A percentile compares a stretch with the other conserved stretches of the same genome.
These are phyloP conservation scores for Gymnosoma rotundatum DNA, from an alignment of 2,888 invertebrate genomes.

Conservation along the genomic window DNA sequence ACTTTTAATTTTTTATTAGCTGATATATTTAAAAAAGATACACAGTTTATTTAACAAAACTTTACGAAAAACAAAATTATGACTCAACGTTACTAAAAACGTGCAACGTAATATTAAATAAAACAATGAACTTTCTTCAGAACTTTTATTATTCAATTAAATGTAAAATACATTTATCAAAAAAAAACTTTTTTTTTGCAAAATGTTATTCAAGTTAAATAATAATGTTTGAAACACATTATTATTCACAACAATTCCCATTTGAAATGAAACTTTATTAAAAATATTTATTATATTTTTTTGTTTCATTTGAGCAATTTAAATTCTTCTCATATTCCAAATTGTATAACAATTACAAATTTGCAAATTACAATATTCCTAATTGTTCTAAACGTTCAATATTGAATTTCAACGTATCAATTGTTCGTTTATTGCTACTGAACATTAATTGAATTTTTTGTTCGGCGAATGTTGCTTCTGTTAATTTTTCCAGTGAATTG, in stretches of 20 bases:
- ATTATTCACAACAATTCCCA: slow-evolving; percentile 15
- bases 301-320: slow-evolving; percentile 27
- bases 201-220: neutral
- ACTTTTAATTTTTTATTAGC: too few species aligned
- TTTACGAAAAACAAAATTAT: too few species aligned
- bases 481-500: slow-evolving; percentile 79
- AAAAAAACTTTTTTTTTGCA: neutral
- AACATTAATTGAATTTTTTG: slow-evolving; percentile 80
- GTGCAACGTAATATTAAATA: slow-evolving; percentile 16
- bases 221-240: slow-evolving; percentile 25
- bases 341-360: slow-evolving; percentile 17
- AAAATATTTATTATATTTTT: neutral
- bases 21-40: too few species aligned
- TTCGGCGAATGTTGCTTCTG: slow-evolving; percentile 77
- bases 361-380: slow-evolving; percentile 74
- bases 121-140: slow-evolving; percentile 17
- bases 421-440: slow-evolving; percentile 77
- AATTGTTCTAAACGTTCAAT: slow-evolving; percentile 78
- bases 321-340: slow-evolving; percentile 46
- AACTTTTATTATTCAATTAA: slow-evolving; percentile 9
- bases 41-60: too few species aligned
- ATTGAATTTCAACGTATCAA: slow-evolving; percentile 77
- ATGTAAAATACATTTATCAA: neutral
- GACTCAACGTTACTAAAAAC: neutral
- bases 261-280: neutral